phyloP scores from a whole-genome alignment of 1,140 invertebrate genomes.

The Penaeus japonicus region DNA sequence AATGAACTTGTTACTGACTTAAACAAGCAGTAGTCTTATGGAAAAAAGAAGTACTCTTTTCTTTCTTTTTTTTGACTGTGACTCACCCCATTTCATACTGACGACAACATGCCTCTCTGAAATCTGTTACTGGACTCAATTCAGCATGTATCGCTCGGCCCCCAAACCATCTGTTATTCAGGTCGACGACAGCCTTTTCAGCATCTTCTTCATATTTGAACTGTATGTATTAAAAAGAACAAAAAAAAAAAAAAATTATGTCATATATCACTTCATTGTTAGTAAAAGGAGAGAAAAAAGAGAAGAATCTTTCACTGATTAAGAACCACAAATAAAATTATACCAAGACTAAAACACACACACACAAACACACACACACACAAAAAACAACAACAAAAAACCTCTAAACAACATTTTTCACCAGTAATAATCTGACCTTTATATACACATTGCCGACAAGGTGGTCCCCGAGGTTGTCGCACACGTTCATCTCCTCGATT shows the following conservation, averaged over 20 bases:
- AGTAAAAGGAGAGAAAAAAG: too few species aligned
- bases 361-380: neutral
- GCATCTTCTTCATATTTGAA: conserved; percentile 98
- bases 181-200: conserved; percentile 93
- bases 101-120: conserved; percentile 97
- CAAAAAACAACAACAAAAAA: neutral
- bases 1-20: too few species aligned
- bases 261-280: too few species aligned
- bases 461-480: conserved; percentile 98
- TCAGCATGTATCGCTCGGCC: conserved; percentile 98
- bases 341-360: neutral
- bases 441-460: conserved; percentile 98
- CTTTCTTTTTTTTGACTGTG: too few species aligned
- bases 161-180: conserved; percentile 99
- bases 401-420: conserved; percentile 63
- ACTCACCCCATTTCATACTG: conserved; percentile 97
- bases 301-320: too few species aligned
- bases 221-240: conserved; percentile 66
- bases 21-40: too few species aligned
- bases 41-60: too few species aligned
- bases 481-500: conserved; percentile 99
- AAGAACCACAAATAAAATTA: too few species aligned
- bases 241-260: too few species aligned
- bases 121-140: conserved; percentile 97
- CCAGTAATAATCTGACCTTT: conserved; percentile 70